These are phyloP conservation scores for Ferrisia virgata DNA, from an alignment of 2,888 invertebrate genomes.

Conservation along the genomic window DNA sequence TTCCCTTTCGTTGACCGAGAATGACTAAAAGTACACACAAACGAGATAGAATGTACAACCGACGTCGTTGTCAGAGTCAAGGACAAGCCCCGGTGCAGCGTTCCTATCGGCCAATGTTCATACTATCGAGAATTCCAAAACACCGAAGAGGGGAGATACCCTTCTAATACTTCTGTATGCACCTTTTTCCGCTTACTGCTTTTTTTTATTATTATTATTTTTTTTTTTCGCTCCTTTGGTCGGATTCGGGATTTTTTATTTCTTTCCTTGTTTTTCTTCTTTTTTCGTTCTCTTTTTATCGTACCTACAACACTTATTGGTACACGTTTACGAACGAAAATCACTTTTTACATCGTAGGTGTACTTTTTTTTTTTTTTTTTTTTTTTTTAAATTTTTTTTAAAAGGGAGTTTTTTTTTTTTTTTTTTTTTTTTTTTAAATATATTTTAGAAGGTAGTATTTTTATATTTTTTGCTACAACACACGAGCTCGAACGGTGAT, in stretches of 20 bases:
- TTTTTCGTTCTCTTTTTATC: not conserved
- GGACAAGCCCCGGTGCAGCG: conserved; percentile 37
- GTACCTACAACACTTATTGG: too few relatives aligned
- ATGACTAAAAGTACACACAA: conserved; percentile 38
- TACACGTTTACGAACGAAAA: not conserved
- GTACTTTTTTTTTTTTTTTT: not conserved
- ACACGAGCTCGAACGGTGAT: too few relatives aligned
- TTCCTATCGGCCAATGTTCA: not conserved
- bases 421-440: not conserved
- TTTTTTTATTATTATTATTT: not conserved
- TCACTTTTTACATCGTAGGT: not conserved
- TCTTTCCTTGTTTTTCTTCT: not conserved
- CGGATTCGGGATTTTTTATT: too few relatives aligned
- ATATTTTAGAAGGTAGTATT: not conserved
- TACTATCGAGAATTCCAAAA: conserved; percentile 11
- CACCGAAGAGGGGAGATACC: conserved; percentile 2
- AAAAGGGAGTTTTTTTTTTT: not conserved
- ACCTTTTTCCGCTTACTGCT: not conserved
- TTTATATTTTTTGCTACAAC: too few relatives aligned
- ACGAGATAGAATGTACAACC: conserved; percentile 23
- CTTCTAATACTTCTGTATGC: not conserved
- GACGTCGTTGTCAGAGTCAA: conserved; percentile 40
- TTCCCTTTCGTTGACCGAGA: conserved; percentile 46
- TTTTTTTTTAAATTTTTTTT: not conserved
- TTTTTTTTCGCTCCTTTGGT: not conserved